Evolutionary conservation across 2,888 invertebrate genomes (phyloP).

Genomic region (Cephus pulcher): DNA sequence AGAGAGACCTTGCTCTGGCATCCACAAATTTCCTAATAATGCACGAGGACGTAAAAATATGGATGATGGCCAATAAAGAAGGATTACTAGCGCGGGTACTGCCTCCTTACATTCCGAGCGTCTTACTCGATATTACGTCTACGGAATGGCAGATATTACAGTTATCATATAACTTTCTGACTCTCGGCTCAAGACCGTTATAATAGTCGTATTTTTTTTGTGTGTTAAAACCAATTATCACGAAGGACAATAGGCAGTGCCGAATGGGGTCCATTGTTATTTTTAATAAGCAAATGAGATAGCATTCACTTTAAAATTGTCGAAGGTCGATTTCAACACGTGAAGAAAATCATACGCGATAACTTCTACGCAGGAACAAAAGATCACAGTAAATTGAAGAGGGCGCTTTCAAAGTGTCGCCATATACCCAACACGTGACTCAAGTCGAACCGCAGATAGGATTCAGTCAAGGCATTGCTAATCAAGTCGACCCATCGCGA

Average conservation of each 20-base stretch:
- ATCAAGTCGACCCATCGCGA: conserved; percentile 22
- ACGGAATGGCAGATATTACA: background rate
- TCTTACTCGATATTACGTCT: background rate
- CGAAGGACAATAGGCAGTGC: background rate
- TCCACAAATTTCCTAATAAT: background rate
- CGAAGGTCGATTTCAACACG: background rate
- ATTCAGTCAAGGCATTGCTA: conserved; percentile 1
- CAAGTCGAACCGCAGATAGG: background rate
- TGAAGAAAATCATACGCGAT: background rate
- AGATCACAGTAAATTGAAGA: background rate
- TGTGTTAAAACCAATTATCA: background rate
- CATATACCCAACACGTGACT: background rate
- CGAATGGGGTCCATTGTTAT: background rate
- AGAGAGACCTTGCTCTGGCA: background rate
- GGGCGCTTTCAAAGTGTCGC: background rate
- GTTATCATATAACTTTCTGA: background rate
- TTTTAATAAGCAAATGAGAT: background rate
- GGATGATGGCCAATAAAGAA: background rate
- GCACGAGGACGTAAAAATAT: background rate
- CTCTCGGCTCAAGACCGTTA: background rate
- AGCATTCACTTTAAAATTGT: background rate
- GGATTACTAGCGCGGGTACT: background rate
- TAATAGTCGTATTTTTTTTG: background rate
- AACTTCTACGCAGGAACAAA: background rate
- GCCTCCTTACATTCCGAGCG: background rate